Evolutionary conservation across 2,888 invertebrate species (phyloP).

Genomic region (Limnephilus lunatus): DNA sequence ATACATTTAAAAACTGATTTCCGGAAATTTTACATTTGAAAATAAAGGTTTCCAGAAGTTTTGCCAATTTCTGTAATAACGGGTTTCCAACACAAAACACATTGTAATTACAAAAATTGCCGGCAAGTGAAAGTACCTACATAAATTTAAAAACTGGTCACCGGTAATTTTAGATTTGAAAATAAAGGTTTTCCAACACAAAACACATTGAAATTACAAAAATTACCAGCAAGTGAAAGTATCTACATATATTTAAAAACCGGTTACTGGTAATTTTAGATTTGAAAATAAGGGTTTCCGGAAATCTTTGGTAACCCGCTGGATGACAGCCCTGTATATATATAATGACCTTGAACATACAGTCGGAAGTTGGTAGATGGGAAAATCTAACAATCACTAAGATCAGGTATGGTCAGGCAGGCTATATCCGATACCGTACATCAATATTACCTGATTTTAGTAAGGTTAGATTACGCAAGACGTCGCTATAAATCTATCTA

Average conservation of each 20-base stretch:
- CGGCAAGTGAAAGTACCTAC: not conserved
- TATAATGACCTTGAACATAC: not conserved
- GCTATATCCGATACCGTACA: not conserved
- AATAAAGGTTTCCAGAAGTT: not conserved
- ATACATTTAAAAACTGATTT: not conserved
- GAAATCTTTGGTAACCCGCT: not conserved
- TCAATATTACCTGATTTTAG: not conserved
- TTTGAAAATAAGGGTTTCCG: not conserved
- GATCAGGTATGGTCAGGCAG: not conserved
- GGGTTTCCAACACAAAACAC: too few relatives aligned
- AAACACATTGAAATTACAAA: not conserved
- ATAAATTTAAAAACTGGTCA: not conserved
- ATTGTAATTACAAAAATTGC: not conserved
- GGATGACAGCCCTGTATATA: not conserved
- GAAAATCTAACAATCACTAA: not conserved
- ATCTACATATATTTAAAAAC: not conserved
- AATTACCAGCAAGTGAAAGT: not conserved
- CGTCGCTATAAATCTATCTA: not conserved
- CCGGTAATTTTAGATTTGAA: not conserved
- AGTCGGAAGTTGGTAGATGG: not conserved
- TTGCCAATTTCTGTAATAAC: too few relatives aligned
- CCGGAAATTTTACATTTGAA: not conserved
- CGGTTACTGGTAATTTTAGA: not conserved
- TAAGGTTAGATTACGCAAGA: not conserved
- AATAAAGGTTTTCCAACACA: not conserved